Evolutionary conservation across 2,113 vertebrate species (phyloP).

Genomic region (Pontoporia blainvillei): DNA sequence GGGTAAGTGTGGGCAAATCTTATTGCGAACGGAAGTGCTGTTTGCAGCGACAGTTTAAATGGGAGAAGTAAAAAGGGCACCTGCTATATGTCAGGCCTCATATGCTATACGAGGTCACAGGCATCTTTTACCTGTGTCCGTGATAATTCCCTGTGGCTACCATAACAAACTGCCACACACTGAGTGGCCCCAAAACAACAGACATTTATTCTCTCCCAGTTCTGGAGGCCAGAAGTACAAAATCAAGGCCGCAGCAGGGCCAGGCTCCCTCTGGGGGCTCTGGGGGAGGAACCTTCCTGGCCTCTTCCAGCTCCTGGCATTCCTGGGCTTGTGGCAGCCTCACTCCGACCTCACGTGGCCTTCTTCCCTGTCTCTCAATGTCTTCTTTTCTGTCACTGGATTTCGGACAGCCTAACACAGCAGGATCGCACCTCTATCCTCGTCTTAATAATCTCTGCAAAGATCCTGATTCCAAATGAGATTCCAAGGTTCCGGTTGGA

Average conservation of each 20-base stretch:
- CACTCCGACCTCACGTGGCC: neutral
- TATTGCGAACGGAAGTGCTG: neutral
- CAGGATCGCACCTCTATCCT: neutral
- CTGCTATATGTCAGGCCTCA: neutral
- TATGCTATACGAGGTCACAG: neutral
- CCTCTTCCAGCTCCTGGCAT: neutral
- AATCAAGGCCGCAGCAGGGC: neutral
- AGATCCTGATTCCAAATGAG: neutral
- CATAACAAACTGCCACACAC: neutral
- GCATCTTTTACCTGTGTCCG: neutral
- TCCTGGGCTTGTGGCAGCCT: neutral
- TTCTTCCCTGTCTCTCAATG: neutral
- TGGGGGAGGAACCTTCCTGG: fast-evolving
- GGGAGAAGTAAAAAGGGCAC: neutral
- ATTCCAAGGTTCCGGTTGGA: neutral
- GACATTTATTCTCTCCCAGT: neutral
- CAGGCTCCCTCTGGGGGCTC: fast-evolving
- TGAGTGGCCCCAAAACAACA: neutral
- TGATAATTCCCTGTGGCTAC: neutral
- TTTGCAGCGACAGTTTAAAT: neutral
- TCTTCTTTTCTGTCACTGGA: neutral
- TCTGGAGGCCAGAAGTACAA: neutral
- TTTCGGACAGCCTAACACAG: neutral
- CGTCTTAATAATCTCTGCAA: neutral
- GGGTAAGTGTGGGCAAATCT: neutral